Evolutionary conservation across 2,113 vertebrate genomes (phyloP), one percentile per base, ranked within the genome.

Genomic region (Brachirus orientalis): DNA sequence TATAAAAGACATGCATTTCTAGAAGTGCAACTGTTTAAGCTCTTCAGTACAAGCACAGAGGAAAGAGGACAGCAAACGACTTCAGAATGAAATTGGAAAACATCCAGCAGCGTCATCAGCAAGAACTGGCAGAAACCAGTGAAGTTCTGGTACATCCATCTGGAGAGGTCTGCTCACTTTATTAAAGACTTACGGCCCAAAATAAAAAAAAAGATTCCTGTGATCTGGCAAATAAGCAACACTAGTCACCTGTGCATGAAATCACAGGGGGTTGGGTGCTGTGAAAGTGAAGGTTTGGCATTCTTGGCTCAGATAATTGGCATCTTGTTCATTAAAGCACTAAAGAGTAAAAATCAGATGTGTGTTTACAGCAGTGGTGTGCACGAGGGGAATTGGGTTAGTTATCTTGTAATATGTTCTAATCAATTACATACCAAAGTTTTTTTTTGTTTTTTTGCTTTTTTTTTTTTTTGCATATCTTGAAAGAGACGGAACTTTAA

Each of bases 21-120:
- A 63, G 74, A 65, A 73, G 77, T 70, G 55, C 75, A 19, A 16
- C 45, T 50, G 35, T 47, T 48, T 44, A 4, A 44, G n/a, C 0
- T 17, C 12, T 40, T 40, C 12, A 3, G 12, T 10, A 3, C 2
- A 40, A 2, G 38, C 9, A 4, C 38, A 40, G 4, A 43, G 14
- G 40, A 14, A 43, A 43, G 4, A 43, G 40, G n/a, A 43, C 10
- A 12, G 28, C 11, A 43, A 14, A 11, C 12, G 40, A 43, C 40
- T 43, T 14, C 40, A 12, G 40, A 10, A 1, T 43, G 14, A 43
- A 10, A 14, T 4, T 43, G 40, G 40, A 43, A 11, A 43, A 10
- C 8, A 43, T 43, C 14, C 40, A 1, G 40, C 40, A 13, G 40
- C 40, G 11, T 43, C 40, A 43, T 43, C 40, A 43, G 40, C 14